Conservation (phyloP, 1,140 invertebrate species). For the Aphelinus certus region DNA sequence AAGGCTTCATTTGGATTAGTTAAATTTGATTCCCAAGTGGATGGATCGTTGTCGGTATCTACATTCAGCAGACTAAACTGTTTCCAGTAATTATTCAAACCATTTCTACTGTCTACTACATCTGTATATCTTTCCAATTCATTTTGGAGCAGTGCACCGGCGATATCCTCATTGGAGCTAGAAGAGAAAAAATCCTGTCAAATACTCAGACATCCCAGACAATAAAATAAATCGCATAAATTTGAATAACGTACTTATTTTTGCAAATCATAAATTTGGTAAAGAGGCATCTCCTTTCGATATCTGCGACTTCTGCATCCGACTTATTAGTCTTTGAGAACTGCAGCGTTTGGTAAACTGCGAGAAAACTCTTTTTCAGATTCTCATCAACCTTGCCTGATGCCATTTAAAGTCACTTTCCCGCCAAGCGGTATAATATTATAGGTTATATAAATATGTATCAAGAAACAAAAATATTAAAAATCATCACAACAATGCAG, state of each 20-base stretch:
- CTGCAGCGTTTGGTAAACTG: constrained; percentile 48
- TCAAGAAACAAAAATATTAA: no score
- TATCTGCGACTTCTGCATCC: constrained; percentile 42
- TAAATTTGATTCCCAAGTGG: constrained; percentile 51
- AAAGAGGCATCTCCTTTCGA: constrained; percentile 51
- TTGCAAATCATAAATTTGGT: constrained; percentile 50
- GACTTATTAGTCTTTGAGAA: constrained; percentile 51
- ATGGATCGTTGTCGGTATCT: constrained; percentile 45
- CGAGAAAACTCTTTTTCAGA: constrained; percentile 47
- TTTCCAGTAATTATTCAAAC: constrained; percentile 55
- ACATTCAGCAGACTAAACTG: constrained; percentile 48
- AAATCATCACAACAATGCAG: no score
- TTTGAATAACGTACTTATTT: constrained; percentile 47
- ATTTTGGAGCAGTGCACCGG: constrained; percentile 44
- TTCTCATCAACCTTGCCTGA: constrained; percentile 5
- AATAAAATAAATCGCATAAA: constrained; percentile 7
- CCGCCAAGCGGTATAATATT: not conserved
- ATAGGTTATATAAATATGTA: not conserved
- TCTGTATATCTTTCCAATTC: constrained; percentile 47
- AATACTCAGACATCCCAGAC: no score
- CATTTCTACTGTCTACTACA: constrained; percentile 43
- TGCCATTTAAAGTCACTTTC: constrained; percentile 26
- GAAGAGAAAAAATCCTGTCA: constrained; percentile 2
- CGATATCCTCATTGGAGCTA: constrained; percentile 50
- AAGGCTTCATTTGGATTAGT: constrained; percentile 44